Conservation (phyloP, 2,797 vertebrate species). For the Cephalopachus bancanus region DNA sequence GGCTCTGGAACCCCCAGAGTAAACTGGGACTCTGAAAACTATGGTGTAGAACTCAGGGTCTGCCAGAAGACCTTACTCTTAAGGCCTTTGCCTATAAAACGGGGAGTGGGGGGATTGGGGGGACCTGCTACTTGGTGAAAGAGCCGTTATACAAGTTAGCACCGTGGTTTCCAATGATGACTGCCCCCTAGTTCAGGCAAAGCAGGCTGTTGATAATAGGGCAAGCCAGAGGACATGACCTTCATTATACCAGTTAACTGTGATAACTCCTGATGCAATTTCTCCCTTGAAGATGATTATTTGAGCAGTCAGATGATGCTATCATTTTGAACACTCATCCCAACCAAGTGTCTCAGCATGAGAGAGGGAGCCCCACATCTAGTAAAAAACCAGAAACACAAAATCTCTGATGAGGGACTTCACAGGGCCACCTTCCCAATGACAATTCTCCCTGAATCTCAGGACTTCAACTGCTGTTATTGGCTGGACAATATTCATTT, state of each 20-base stretch:
- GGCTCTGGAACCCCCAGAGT: not conserved
- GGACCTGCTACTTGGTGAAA: not conserved
- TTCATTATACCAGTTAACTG: conserved; percentile 10
- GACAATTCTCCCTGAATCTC: conserved; percentile 8
- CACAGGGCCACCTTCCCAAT: not conserved
- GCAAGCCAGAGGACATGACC: not conserved
- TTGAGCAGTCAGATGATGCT: conserved; percentile 21
- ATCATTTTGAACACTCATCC: conserved; percentile 37
- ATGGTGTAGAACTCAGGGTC: conserved; percentile 2
- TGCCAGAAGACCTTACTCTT: not conserved
- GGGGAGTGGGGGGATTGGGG: not conserved
- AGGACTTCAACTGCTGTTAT: not conserved
- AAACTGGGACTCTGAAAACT: conserved; percentile 53
- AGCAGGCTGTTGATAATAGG: not conserved
- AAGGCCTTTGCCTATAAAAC: not conserved
- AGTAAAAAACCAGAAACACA: conserved; percentile 10
- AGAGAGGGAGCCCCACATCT: not conserved
- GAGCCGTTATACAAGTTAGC: conserved; percentile 18
- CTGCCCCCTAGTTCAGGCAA: not conserved
- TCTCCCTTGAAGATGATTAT: conserved; percentile 48
- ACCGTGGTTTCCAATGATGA: not conserved
- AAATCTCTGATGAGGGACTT: not conserved
- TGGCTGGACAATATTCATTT: conserved; percentile 27
- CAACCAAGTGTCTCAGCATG: conserved; percentile 45
- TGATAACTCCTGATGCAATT: conserved; percentile 25